Evolutionary conservation across 1,140 invertebrate genomes (phyloP).

Genomic region (Habropoda laboriosa): DNA sequence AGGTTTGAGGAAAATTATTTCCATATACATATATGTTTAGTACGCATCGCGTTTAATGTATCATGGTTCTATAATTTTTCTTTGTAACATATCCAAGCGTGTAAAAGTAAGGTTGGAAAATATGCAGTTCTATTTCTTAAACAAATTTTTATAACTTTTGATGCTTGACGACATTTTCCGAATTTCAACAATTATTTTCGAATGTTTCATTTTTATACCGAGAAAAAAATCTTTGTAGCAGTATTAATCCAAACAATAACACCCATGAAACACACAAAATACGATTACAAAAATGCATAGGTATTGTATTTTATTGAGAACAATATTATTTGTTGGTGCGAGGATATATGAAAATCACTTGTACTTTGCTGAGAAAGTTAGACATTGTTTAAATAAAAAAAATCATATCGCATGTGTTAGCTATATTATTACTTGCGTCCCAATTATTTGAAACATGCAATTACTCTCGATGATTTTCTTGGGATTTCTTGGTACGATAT

Average conservation of each 20-base stretch:
- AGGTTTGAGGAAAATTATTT: slow-evolving; percentile 7
- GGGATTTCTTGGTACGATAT: too few species aligned
- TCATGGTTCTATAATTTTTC: slow-evolving; percentile 40
- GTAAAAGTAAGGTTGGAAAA: slow-evolving; percentile 5
- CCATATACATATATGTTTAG: too few species aligned
- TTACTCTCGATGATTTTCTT: too few species aligned
- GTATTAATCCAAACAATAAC: slow-evolving; percentile 48
- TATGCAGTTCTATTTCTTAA: slow-evolving; percentile 18
- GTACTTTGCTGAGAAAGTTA: slow-evolving; percentile 69
- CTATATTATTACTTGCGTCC: background rate
- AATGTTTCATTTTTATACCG: slow-evolving; percentile 34
- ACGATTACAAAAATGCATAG: slow-evolving; percentile 52
- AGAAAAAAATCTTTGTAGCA: slow-evolving; percentile 41
- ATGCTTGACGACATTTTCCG: slow-evolving; percentile 6
- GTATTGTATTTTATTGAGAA: slow-evolving; percentile 63
- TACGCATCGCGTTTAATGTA: slow-evolving; percentile 37
- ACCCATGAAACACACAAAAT: slow-evolving; percentile 33
- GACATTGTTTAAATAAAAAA: slow-evolving; percentile 73
- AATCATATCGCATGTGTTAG: slow-evolving; percentile 58
- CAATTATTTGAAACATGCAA: too few species aligned
- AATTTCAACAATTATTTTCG: background rate
- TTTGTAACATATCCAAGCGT: slow-evolving; percentile 44
- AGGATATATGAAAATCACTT: slow-evolving; percentile 66
- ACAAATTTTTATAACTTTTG: background rate
- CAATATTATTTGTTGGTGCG: slow-evolving; percentile 67